phyloP scores from a whole-genome alignment of 2,797 vertebrate genomes.

The Channallabes apus region DNA sequence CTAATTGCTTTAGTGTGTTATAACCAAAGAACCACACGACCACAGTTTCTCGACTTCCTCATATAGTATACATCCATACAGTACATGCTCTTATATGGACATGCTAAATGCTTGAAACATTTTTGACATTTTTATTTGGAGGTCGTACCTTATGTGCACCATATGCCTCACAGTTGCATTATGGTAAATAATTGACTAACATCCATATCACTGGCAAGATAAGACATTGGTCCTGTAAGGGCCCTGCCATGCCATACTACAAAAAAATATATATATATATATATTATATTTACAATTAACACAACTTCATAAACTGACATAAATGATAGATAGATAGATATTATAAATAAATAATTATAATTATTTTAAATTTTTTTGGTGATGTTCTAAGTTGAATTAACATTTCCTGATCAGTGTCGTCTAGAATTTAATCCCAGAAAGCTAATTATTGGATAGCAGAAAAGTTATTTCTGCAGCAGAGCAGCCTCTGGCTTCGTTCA shows the following conservation, averaged over 20 bases:
- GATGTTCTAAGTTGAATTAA: neutral
- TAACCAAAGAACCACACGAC: conserved; percentile 62
- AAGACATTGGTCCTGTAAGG: conserved; percentile 48
- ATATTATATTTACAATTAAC: too few species aligned
- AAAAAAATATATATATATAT: neutral
- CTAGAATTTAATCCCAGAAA: neutral
- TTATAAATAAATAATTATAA: too few species aligned
- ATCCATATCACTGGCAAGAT: conserved; percentile 63
- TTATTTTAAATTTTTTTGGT: neutral
- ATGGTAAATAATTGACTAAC: conserved; percentile 65
- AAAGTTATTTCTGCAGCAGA: neutral
- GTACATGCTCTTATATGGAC: neutral
- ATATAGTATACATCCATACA: conserved; percentile 10
- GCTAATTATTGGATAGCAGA: neutral
- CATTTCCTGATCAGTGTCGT: neutral
- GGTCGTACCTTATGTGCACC: neutral
- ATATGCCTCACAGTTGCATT: conserved; percentile 46
- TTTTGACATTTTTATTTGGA: neutral
- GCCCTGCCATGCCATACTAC: neutral
- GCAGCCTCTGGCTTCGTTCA: neutral
- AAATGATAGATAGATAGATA: too few species aligned
- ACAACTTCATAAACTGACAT: too few species aligned
- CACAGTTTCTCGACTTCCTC: conserved; percentile 47
- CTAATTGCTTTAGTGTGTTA: conserved; percentile 64
- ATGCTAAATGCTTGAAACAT: neutral